Conservation (phyloP, 2,113 vertebrate genomes). For the Eolophus roseicapilla region DNA sequence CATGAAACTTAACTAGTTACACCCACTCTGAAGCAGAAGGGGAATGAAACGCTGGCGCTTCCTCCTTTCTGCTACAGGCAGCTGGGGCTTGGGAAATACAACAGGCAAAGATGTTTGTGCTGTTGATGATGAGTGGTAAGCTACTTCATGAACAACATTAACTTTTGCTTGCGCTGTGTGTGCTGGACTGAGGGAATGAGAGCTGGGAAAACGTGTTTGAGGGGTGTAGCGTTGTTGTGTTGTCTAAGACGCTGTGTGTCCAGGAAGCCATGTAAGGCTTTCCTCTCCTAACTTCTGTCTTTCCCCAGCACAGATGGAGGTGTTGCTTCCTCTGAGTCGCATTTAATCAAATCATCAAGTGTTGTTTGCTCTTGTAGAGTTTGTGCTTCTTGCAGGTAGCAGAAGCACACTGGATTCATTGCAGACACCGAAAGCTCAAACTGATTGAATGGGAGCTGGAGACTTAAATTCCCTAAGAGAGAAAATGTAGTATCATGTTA, state of each 20-base stretch:
- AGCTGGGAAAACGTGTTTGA: not conserved
- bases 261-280: not conserved
- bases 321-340: not conserved
- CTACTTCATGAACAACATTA: not conserved
- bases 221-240: rapidly evolving
- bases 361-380: not conserved
- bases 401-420: not conserved
- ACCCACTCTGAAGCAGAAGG: slow-evolving; percentile 69
- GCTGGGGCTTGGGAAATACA: slow-evolving; percentile 12
- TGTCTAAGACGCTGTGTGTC: not conserved
- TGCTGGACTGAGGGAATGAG: not conserved
- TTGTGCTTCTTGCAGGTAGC: not conserved
- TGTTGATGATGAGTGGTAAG: slow-evolving; percentile 62
- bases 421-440: not conserved
- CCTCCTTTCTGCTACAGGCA: slow-evolving; percentile 60
- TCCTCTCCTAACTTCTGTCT: not conserved
- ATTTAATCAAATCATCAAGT: not conserved
- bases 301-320: not conserved
- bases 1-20: slow-evolving; percentile 71
- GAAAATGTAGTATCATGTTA: not conserved
- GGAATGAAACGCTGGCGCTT: slow-evolving; percentile 62
- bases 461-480: not conserved
- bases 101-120: slow-evolving; percentile 23
- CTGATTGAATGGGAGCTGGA: not conserved
- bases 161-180: not conserved